These are phyloP conservation scores for Paelopatides confundens DNA, from an alignment of 53 echinoderm and acorn worm genomes.

Conservation along the genomic window DNA sequence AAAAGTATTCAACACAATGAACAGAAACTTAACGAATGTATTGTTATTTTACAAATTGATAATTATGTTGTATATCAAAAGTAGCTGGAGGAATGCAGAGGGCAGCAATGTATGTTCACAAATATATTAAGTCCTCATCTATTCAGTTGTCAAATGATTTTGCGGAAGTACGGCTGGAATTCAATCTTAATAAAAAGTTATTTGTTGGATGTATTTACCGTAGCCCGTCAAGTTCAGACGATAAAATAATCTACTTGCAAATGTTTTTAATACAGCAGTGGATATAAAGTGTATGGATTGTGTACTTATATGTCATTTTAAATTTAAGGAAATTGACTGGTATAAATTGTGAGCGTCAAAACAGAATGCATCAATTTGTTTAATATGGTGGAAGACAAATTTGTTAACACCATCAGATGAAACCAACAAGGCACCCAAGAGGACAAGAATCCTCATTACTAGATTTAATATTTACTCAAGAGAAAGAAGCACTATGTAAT, in stretches of 20 bases:
- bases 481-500: neutral
- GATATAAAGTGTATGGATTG: neutral
- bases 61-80: neutral
- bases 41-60: conserved; percentile 10
- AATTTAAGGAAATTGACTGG: conserved; percentile 20
- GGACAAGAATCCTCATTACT: conserved; percentile 10
- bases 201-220: neutral
- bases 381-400: neutral
- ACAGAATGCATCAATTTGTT: neutral
- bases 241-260: neutral
- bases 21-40: neutral
- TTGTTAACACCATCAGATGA: neutral
- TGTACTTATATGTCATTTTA: neutral
- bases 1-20: no score
- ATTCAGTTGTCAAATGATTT: neutral
- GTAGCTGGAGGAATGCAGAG: neutral
- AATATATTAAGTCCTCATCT: neutral
- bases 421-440: neutral
- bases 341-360: neutral
- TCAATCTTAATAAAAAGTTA: neutral
- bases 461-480: conserved; percentile 33
- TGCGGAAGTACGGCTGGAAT: no score
- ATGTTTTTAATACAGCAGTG: no score
- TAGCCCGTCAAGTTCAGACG: neutral
- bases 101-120: neutral